A percentile compares a stretch with the other conserved stretches of the same genome.
Conservation (phyloP, 1,140 invertebrate genomes). For the Theocolax elegans region DNA sequence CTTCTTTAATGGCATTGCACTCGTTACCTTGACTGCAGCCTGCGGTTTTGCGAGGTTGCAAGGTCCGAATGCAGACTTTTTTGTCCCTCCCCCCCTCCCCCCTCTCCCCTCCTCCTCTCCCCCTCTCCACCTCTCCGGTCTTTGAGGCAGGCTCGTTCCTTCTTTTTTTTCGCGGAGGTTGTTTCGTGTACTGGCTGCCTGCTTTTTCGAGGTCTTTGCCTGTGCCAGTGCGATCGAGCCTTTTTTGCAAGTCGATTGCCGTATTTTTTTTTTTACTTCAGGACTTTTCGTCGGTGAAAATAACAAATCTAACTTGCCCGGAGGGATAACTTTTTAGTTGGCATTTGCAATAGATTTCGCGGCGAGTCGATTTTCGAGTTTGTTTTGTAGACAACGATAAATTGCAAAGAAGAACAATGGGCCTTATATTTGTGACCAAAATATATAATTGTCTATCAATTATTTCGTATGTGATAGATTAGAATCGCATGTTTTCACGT, state of each 20-base stretch:
- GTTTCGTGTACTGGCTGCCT: neutral
- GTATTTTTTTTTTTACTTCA: neutral
- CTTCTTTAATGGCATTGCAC: conserved; percentile 41
- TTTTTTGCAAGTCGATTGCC: conserved; percentile 28
- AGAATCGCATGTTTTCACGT: no score
- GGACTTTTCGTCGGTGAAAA: neutral
- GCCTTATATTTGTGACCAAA: no score
- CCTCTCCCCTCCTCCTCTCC: conserved; percentile 5
- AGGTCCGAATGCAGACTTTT: conserved; percentile 40
- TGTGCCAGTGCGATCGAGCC: conserved; percentile 20
- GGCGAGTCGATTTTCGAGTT: no score
- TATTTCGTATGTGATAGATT: no score
- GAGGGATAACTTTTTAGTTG: no score
- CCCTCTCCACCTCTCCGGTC: neutral
- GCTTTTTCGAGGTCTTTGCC: conserved; percentile 28
- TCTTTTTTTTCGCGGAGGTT: conserved; percentile 17
- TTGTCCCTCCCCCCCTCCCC: neutral
- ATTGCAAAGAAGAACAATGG: no score
- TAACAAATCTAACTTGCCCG: no score
- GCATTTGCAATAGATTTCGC: no score
- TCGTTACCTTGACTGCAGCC: conserved; percentile 43
- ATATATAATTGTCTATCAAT: no score
- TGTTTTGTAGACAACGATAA: no score
- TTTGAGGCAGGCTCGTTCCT: neutral
- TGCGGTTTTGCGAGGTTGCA: conserved; percentile 36